Conservation (phyloP, 1,140 invertebrate species). For the Ips typographus region DNA sequence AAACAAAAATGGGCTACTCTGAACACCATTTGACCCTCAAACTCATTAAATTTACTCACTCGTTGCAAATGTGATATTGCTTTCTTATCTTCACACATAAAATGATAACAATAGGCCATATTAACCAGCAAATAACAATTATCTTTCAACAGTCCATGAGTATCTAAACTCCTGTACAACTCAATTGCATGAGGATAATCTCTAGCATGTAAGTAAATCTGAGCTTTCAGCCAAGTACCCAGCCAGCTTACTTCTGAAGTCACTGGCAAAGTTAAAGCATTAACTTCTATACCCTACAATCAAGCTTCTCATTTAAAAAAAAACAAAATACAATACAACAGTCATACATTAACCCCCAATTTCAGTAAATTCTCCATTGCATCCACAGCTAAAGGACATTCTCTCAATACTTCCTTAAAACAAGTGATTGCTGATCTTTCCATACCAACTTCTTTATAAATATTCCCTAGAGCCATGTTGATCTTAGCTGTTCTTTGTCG, state of each 20-base stretch:
- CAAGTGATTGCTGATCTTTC: slow-evolving; percentile 74
- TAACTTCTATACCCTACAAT: slow-evolving; percentile 64
- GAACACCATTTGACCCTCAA: not conserved
- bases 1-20: too few relatives aligned
- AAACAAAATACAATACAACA: not conserved
- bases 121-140: slow-evolving; percentile 65
- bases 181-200: slow-evolving; percentile 65
- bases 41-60: slow-evolving; percentile 39
- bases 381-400: slow-evolving; percentile 68
- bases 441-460: slow-evolving; percentile 71
- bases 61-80: slow-evolving; percentile 52
- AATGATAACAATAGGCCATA: slow-evolving; percentile 69
- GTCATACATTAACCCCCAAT: slow-evolving; percentile 62
- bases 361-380: slow-evolving; percentile 69
- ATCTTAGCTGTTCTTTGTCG: slow-evolving; percentile 54
- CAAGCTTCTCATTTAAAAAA: slow-evolving; percentile 3
- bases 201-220: slow-evolving; percentile 63
- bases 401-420: slow-evolving; percentile 77
- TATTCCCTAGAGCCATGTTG: slow-evolving; percentile 75
- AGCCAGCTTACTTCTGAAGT: slow-evolving; percentile 61
- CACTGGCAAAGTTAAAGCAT: slow-evolving; percentile 64
- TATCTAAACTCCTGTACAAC: slow-evolving; percentile 65
- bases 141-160: slow-evolving; percentile 62
- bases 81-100: slow-evolving; percentile 55
- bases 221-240: slow-evolving; percentile 69